A percentile compares a stretch with the other conserved stretches of the same genome.
Conservation (phyloP, 2,797 vertebrate genomes). For the Cephalopachus bancanus region DNA sequence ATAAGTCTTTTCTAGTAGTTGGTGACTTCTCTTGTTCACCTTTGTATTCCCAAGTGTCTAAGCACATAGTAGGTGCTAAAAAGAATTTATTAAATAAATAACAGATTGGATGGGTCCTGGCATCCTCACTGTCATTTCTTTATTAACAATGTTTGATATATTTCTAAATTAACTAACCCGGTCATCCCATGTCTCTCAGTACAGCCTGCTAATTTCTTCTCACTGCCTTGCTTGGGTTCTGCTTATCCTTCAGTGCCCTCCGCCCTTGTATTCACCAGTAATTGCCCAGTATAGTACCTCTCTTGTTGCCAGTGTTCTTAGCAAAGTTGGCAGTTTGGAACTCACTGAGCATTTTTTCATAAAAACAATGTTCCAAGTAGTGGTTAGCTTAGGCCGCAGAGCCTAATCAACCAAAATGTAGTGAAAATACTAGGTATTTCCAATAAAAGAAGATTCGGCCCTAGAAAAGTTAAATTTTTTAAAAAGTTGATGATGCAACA, state of each 20-base stretch:
- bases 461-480: not conserved
- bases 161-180: not conserved
- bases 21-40: not conserved
- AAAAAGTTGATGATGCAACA: not conserved
- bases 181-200: not conserved
- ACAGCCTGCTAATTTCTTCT: not conserved
- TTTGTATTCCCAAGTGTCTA: not conserved
- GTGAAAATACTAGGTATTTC: not conserved
- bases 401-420: not conserved
- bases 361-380: not conserved
- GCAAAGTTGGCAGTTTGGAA: not conserved
- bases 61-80: not conserved
- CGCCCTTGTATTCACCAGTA: not conserved
- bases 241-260: not conserved
- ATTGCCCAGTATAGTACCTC: not conserved
- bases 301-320: not conserved
- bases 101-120: not conserved
- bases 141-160: not conserved
- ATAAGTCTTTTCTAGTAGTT: not conserved
- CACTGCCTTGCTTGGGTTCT: not conserved
- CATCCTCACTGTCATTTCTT: not conserved
- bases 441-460: not conserved
- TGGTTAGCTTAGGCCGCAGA: not conserved
- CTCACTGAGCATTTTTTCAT: conserved; percentile 30
- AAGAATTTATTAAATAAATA: not conserved